Base-by-base conservation (phyloP, 2,888 invertebrate species). In the Andricus curvator region DNA sequence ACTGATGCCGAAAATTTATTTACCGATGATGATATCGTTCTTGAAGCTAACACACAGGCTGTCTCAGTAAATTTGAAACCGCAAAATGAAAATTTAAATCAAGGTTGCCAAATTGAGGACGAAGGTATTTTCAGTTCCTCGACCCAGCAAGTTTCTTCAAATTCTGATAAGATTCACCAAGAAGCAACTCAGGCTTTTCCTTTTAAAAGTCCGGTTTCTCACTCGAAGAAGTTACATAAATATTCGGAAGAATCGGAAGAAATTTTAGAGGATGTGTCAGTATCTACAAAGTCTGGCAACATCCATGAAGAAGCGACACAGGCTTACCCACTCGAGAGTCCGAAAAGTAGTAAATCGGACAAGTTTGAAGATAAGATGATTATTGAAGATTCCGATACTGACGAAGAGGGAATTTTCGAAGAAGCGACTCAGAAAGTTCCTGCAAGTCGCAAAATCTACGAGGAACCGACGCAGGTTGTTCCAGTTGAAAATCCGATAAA, bases 91-190 rank as follows among this genome's bases (percentile, higher is more conserved):
- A 60, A 60, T 60, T 60, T 22, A 22, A 22, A 22, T 60, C 22
- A 9, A 62, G 81, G 81, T 62, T 81, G 79, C 22, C 82, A 83
- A 78, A 78, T 84, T 33, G 83, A 84, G 78, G 82, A 85, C 41
- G 83, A 85, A 67, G 78, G 80, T 22, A 33, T 79, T 44, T 83
- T 78, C 81, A 76, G 41, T 3, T n/a, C 4, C 11, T 20, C 20
- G 33, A 70, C 51, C 22, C 22, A 65, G 60, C 9, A 6, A n/a
- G 37, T 41, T 48, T 11, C 67, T 44, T 22, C 9, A 41, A 67
- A 67, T n/a, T 41, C 67, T 41, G 41, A 78, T 37, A 76, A 48
- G 29, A 67, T 78, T 20, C 33, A 78, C 56, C 80, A 82, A 9
- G 65, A 51, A 17, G 77, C 60, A 22, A 82, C 80, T 25, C 66